phyloP scores from a whole-genome alignment of 2,888 invertebrate genomes.

The Mesoligia furuncula region DNA sequence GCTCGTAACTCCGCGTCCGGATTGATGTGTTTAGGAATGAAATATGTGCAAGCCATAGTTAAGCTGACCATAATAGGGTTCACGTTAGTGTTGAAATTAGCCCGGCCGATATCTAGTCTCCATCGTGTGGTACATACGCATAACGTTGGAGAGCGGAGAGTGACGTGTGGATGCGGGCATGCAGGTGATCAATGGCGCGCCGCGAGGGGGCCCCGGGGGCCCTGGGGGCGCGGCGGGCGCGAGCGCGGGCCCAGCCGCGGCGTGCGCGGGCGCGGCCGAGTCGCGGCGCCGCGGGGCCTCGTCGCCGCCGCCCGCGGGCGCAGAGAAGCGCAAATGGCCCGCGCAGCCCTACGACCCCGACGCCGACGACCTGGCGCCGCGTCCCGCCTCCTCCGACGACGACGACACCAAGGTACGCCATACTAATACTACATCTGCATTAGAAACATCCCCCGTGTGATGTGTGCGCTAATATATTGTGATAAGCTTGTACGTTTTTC shows the following conservation, averaged over 20 bases:
- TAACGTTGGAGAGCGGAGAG: conserved; percentile 39
- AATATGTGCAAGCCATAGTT: neutral
- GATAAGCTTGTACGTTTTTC: neutral
- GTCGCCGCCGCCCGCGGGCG: conserved; percentile 89
- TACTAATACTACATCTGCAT: conserved; percentile 68
- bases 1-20: neutral
- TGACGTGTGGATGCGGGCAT: conserved; percentile 57
- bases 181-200: conserved; percentile 87
- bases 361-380: conserved; percentile 73
- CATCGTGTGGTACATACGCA: conserved; percentile 22
- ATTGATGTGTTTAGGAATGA: no score
- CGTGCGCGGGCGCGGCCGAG: conserved; percentile 72
- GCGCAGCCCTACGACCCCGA: conserved; percentile 79
- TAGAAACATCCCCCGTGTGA: conserved; percentile 68
- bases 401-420: conserved; percentile 81
- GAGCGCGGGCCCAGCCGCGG: conserved; percentile 70
- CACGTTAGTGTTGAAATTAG: neutral
- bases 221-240: conserved; percentile 63
- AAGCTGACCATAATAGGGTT: neutral
- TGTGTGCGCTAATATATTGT: conserved; percentile 54
- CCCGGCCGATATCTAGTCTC: conserved; percentile 27
- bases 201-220: conserved; percentile 69
- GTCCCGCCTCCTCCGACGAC: conserved; percentile 79
- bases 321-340: conserved; percentile 94
- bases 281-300: conserved; percentile 85